These are phyloP conservation scores for Cydia pomonella DNA, from an alignment of 1,140 invertebrate genomes.

Conservation along the genomic window DNA sequence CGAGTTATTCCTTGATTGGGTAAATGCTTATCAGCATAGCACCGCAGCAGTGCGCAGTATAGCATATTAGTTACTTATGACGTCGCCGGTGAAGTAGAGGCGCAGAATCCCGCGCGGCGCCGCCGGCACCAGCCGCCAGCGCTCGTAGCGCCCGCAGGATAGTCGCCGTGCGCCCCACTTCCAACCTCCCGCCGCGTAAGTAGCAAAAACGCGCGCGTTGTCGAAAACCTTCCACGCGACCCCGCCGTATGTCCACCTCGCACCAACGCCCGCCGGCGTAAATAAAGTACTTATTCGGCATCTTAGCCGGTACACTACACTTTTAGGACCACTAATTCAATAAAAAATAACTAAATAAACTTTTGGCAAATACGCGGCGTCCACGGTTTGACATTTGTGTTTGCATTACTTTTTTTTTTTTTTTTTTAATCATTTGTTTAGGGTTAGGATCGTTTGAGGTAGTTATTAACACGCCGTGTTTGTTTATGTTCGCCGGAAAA, in stretches of 20 bases:
- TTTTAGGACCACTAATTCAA: neutral
- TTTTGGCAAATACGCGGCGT: conserved; percentile 4
- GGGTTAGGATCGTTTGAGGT: neutral
- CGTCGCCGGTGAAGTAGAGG: conserved; percentile 40
- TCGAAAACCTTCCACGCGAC: conserved; percentile 51
- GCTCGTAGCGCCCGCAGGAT: conserved; percentile 50
- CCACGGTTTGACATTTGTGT: neutral
- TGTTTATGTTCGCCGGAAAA: too few species aligned
- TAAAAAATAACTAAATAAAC: neutral
- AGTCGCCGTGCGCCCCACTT: conserved; percentile 34
- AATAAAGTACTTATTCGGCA: conserved; percentile 49
- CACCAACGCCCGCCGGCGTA: conserved; percentile 56
- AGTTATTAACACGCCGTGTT: neutral
- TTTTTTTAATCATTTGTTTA: conserved; percentile 11
- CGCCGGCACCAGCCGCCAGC: conserved; percentile 39
- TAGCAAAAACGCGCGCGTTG: conserved; percentile 45
- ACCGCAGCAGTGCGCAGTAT: neutral
- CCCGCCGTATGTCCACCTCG: conserved; percentile 45
- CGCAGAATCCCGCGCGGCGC: conserved; percentile 41
- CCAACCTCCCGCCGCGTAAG: conserved; percentile 41
- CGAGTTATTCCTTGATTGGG: too few species aligned
- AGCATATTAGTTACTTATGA: neutral
- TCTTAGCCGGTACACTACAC: neutral
- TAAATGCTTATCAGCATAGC: neutral
- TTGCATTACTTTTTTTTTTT: neutral